Base-by-base conservation (phyloP, 2,113 vertebrate genomes). In the Strix uralensis region DNA sequence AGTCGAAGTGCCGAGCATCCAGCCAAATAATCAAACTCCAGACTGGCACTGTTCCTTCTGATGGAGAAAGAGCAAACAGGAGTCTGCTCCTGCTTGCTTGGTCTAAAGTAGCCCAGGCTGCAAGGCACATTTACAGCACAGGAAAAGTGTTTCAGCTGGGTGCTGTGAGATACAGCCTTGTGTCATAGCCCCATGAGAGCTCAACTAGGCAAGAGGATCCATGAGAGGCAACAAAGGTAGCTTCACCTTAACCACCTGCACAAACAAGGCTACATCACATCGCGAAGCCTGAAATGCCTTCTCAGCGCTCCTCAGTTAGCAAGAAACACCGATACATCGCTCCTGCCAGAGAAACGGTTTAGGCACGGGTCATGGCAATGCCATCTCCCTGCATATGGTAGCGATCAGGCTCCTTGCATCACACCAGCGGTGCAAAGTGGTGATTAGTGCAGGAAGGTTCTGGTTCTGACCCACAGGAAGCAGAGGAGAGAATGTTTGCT, bases 341-440 rank as follows among this genome's bases (percentile, higher is more conserved):
- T n/a, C 47, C 57, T 69, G 47, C 47, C 70, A 63, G 47, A 61
- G 40, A 34, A 78, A 22, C 25, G 30, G 23, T 8, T 16, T 7
- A 36, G 40, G 16, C 46, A 44, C 3, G 0, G 14, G 6, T 8
- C 54, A 32, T 0, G 16, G 19, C 55, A 63, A 44, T 16, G 63
- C 36, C 62, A 44, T 8, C 51, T 46, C 62, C 36, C 8, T 0
- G 6, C 21, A 29, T 2, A 42, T 1, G 29, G 49, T 2, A 52
- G 62, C 4, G 0, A 13, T 54, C 51, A 46, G 30, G 11, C 32
- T 47, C 73, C 65, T 25, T 10, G 29, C 27, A 25, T 2, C 20
- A 40, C 0, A 0, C 4, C 4, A 2, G 42, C 54, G n/a, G 22
- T 2, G 5, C 36, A 23, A 52, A 51, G 58, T 1, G 2, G 23